phyloP scores from a whole-genome alignment of 92 coral and sea anemone species.

The Bergia puertoricense region DNA sequence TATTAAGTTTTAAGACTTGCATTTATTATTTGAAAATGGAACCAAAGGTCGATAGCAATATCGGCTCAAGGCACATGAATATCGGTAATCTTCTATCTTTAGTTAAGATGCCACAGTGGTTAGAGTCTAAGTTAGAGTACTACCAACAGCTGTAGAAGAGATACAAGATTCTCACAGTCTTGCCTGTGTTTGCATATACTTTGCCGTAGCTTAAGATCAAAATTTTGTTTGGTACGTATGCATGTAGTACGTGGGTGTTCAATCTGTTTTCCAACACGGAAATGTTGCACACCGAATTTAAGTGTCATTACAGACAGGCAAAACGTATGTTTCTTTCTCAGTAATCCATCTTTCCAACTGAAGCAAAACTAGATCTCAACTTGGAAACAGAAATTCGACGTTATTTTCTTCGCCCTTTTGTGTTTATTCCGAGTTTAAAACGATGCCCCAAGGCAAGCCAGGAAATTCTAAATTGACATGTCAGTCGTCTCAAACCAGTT shows the following conservation, averaged over 20 bases:
- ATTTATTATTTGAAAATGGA: background rate
- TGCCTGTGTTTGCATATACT: background rate
- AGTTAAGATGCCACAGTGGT: background rate
- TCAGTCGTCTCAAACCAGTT: too few relatives aligned
- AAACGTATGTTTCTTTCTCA: background rate
- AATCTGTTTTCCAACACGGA: background rate
- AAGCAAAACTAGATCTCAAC: background rate
- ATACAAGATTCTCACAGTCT: background rate
- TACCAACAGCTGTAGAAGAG: slow-evolving; percentile 10
- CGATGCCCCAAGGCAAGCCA: slow-evolving; percentile 19
- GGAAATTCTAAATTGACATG: slow-evolving; percentile 6
- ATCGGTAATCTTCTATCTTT: background rate
- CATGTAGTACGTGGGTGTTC: slow-evolving; percentile 18
- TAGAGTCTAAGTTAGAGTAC: too few relatives aligned
- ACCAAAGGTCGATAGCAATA: background rate
- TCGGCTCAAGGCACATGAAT: background rate
- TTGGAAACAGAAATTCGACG: slow-evolving; percentile 4
- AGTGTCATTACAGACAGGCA: background rate
- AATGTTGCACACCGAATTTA: background rate
- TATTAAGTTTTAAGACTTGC: background rate
- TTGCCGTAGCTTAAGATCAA: background rate
- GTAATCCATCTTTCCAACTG: background rate
- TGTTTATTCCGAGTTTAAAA: background rate
- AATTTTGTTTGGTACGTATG: too few relatives aligned
- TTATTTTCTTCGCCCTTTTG: background rate